Conservation (phyloP, 1,140 invertebrate genomes). For the Achroia grisella region DNA sequence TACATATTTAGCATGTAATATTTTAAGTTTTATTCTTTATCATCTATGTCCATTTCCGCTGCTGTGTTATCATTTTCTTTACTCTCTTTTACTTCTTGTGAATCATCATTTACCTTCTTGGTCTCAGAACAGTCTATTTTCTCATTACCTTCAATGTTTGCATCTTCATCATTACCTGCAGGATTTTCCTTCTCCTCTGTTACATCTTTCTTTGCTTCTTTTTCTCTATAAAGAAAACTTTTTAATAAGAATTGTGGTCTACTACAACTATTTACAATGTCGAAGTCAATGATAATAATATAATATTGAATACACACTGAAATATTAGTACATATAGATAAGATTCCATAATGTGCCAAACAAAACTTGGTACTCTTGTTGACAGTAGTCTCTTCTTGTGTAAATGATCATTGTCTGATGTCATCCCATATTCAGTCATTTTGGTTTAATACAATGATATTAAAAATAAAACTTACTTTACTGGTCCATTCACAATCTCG, state of each 20-base stretch:
- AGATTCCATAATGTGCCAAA: too few species aligned
- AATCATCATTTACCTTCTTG: background rate
- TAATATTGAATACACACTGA: too few species aligned
- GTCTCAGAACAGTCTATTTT: background rate
- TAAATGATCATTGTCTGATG: background rate
- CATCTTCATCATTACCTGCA: constrained; percentile 6
- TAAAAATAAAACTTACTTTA: constrained; percentile 37
- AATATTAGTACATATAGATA: too few species aligned
- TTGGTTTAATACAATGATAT: background rate
- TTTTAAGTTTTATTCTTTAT: background rate
- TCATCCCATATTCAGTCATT: background rate
- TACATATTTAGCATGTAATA: too few species aligned
- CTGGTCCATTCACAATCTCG: constrained; percentile 56
- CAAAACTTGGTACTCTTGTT: too few species aligned
- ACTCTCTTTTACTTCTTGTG: constrained; percentile 7
- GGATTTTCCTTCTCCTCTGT: constrained; percentile 15
- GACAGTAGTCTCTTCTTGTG: too few species aligned
- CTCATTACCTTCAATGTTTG: constrained; percentile 8
- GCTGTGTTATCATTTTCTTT: constrained; percentile 25
- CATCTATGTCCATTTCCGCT: constrained; percentile 47
- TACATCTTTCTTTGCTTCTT: constrained; percentile 3
- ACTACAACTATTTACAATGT: too few species aligned
- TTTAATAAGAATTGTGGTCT: background rate
- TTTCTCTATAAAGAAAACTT: background rate
- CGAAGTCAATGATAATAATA: too few species aligned